These are phyloP conservation scores for Phyllotis vaccarum DNA, from an alignment of 2,797 vertebrate species.

Conservation along the genomic window DNA sequence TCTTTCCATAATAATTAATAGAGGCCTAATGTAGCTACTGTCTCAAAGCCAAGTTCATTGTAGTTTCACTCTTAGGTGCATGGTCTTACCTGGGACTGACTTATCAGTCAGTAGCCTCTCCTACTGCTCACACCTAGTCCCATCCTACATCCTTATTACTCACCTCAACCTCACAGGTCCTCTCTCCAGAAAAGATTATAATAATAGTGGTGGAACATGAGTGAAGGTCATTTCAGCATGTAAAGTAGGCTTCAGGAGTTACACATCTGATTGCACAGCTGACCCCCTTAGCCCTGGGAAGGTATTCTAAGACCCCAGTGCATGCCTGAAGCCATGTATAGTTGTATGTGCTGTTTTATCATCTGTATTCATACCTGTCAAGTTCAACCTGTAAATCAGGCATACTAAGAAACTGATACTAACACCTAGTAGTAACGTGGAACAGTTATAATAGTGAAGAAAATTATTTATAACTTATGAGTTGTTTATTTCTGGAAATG, in stretches of 20 bases:
- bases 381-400: neutral
- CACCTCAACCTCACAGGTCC: neutral
- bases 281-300: neutral
- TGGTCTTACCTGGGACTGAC: neutral
- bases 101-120: neutral
- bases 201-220: neutral
- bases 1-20: constrained; percentile 1
- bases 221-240: neutral
- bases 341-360: neutral
- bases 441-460: neutral
- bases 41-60: neutral
- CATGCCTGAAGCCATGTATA: neutral
- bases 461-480: neutral
- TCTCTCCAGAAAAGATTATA: neutral
- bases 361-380: neutral
- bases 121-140: neutral
- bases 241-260: neutral
- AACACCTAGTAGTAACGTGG: neutral
- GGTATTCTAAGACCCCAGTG: neutral
- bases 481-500: neutral
- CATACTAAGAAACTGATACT: neutral
- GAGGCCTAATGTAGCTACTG: neutral
- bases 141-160: neutral
- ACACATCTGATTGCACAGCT: neutral
- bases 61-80: neutral